phyloP scores from a whole-genome alignment of 1,140 invertebrate genomes.

The Aporrectodea caliginosa region DNA sequence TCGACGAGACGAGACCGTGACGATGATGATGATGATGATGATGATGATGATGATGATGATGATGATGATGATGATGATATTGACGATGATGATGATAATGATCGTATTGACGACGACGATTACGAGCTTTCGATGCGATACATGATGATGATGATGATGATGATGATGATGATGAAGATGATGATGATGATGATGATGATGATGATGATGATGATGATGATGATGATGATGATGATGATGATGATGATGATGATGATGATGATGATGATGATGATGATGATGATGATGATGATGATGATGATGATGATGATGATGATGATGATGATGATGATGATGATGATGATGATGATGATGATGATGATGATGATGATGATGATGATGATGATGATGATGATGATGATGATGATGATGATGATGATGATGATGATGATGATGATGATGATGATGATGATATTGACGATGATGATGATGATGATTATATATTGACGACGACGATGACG shows the following conservation, averaged over 20 bases:
- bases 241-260: slow-evolving; percentile 14
- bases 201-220: slow-evolving; percentile 8
- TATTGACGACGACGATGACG: slow-evolving; percentile 17
- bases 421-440: not conserved
- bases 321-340: slow-evolving; percentile 4
- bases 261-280: slow-evolving; percentile 2
- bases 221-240: slow-evolving; percentile 5
- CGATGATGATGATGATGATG: slow-evolving; percentile 5
- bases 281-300: slow-evolving; percentile 1
- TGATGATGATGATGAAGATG: not conserved
- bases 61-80: slow-evolving; percentile 6
- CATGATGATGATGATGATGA: slow-evolving; percentile 1
- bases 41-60: slow-evolving; percentile 5
- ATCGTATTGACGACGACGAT: not conserved
- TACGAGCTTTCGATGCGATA: no score
- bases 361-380: slow-evolving; percentile 1
- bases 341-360: slow-evolving; percentile 8
- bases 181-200: slow-evolving; percentile 5
- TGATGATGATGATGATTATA: not conserved
- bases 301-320: slow-evolving; percentile 9
- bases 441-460: not conserved
- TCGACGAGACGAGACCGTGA: no score
- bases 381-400: slow-evolving; percentile 1
- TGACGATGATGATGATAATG: slow-evolving; percentile 11
- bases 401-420: not conserved